Percentiles rank a stretch among this genome's conserved stretches.
phyloP scores from a whole-genome alignment of 2,113 vertebrate genomes.

The Pogona vitticeps region DNA sequence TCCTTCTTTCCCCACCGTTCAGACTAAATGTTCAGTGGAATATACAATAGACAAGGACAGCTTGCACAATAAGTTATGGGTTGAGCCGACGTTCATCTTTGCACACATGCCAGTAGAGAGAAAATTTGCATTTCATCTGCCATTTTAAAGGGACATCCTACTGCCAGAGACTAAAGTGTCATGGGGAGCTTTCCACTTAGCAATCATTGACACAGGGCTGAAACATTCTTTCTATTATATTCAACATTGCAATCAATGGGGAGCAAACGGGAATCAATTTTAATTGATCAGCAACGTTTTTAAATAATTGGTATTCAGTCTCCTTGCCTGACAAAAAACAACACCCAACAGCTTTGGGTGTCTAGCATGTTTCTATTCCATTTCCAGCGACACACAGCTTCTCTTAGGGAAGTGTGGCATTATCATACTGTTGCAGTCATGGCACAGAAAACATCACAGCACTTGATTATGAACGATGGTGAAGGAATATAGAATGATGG shows the following conservation, averaged over 20 bases:
- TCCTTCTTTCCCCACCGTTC: not conserved
- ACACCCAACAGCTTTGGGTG: conserved; percentile 14
- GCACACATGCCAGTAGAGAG: not conserved
- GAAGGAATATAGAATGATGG: not conserved
- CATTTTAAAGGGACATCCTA: conserved; percentile 45
- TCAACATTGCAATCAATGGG: conserved; percentile 68
- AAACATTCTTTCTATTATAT: conserved; percentile 57
- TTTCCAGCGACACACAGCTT: not conserved
- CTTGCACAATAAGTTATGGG: conserved; percentile 5
- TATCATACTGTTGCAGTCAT: fast-evolving
- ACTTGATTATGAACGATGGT: not conserved
- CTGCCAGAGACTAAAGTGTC: conserved; percentile 19
- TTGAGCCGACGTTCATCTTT: conserved; percentile 27
- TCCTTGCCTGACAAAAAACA: conserved; percentile 58
- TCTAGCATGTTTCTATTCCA: conserved; percentile 57
- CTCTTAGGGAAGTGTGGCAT: not conserved
- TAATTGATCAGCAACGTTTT: conserved; percentile 74
- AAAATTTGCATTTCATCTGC: conserved; percentile 48
- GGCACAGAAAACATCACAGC: not conserved
- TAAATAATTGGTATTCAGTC: conserved; percentile 73
- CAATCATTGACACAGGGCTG: conserved; percentile 53
- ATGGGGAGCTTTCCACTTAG: conserved; percentile 20
- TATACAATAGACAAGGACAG: not conserved
- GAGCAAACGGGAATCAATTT: conserved; percentile 74
- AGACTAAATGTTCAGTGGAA: not conserved